Conservation (phyloP, 1,140 invertebrate genomes). For the Ceratosolen fusciceps region DNA sequence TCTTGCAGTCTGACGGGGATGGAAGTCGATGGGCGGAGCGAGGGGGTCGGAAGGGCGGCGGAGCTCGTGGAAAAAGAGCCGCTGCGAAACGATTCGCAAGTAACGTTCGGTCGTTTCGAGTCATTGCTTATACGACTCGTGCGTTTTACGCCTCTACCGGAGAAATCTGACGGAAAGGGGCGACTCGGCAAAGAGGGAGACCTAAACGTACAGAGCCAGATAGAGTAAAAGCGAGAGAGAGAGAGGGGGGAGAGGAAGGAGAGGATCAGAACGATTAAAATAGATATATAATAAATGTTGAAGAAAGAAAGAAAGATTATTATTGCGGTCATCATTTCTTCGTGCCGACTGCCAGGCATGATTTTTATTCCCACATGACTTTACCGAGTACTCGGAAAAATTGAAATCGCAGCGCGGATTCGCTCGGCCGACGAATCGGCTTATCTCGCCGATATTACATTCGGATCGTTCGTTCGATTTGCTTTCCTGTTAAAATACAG, state of each 20-base stretch:
- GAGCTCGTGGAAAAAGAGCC: slow-evolving; percentile 20
- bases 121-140: slow-evolving; percentile 53
- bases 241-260: not conserved
- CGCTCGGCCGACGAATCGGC: not conserved
- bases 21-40: not conserved
- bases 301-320: not conserved
- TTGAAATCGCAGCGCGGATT: no score
- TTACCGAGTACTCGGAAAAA: no score
- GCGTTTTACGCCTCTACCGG: slow-evolving; percentile 51
- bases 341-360: not conserved
- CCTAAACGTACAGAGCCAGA: not conserved
- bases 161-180: slow-evolving; percentile 1
- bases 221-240: not conserved
- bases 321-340: no score
- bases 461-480: not conserved
- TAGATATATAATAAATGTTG: not conserved
- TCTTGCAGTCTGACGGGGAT: no score
- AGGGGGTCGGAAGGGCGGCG: not conserved
- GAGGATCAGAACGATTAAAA: not conserved
- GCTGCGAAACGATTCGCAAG: slow-evolving; percentile 54
- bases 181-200: not conserved
- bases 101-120: slow-evolving; percentile 54
- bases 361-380: not conserved
- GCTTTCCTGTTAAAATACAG: not conserved
- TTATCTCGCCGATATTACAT: not conserved